These are phyloP conservation scores for Rhingia campestris DNA, from an alignment of 2,888 invertebrate species.

Conservation along the genomic window DNA sequence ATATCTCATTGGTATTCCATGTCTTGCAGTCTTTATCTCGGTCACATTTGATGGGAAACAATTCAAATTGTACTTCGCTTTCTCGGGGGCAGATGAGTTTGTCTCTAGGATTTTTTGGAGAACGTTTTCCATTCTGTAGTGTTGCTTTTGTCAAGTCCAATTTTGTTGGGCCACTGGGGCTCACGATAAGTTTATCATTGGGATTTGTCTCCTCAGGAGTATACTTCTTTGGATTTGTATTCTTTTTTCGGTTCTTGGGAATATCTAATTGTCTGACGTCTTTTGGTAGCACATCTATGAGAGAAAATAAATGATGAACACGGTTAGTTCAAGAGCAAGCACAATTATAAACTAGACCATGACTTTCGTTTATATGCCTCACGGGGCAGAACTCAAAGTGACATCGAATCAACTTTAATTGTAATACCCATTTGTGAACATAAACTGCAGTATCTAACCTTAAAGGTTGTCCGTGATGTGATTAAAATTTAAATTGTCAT, in stretches of 20 bases:
- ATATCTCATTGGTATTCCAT: slow-evolving; percentile 81
- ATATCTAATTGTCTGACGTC: slow-evolving; percentile 47
- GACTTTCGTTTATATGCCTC: slow-evolving; percentile 40
- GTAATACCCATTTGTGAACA: slow-evolving; percentile 1
- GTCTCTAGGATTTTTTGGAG: slow-evolving; percentile 75
- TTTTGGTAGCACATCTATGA: slow-evolving; percentile 48
- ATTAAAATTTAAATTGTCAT: background rate
- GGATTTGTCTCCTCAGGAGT: slow-evolving; percentile 24
- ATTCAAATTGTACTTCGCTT: slow-evolving; percentile 82
- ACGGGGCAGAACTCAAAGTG: slow-evolving; percentile 12
- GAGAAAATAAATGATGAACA: background rate
- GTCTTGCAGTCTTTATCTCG: slow-evolving; percentile 80
- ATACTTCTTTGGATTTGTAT: slow-evolving; percentile 57
- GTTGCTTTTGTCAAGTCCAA: slow-evolving; percentile 46
- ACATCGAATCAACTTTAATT: slow-evolving; percentile 26
- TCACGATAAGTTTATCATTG: slow-evolving; percentile 21
- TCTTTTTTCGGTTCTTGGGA: slow-evolving; percentile 50
- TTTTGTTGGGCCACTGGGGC: slow-evolving; percentile 50
- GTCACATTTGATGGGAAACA: slow-evolving; percentile 81
- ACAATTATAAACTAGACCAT: slow-evolving; percentile 7
- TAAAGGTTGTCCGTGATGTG: background rate
- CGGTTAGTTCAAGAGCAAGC: slow-evolving; percentile 23
- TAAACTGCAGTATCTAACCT: slow-evolving; percentile 7
- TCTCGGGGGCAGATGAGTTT: slow-evolving; percentile 82
- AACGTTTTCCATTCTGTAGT: slow-evolving; percentile 37